phyloP scores from a whole-genome alignment of 2,888 invertebrate species.

The Drosophila paranaensis region DNA sequence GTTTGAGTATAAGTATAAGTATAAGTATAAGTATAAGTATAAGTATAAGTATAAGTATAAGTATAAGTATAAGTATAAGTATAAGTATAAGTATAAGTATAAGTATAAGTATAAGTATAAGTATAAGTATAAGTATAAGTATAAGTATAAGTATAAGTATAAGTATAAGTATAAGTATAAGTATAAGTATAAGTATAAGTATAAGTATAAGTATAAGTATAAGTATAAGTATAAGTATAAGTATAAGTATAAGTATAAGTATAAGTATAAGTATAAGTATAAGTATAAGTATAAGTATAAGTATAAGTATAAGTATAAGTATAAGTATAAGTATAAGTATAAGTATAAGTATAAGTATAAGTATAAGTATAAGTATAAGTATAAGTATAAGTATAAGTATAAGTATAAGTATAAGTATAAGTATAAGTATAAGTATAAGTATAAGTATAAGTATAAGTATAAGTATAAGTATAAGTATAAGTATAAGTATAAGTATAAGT shows the following conservation, averaged over 20 bases:
- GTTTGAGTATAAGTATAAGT: background rate
- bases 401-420: constrained; percentile 5
- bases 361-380: constrained; percentile 9
- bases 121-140: constrained; percentile 15
- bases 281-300: constrained; percentile 17
- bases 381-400: constrained; percentile 9
- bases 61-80: background rate
- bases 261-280: constrained; percentile 13
- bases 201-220: constrained; percentile 19
- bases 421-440: constrained; percentile 2
- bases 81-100: background rate
- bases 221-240: constrained; percentile 19
- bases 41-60: background rate
- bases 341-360: constrained; percentile 13
- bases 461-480: constrained; percentile 1
- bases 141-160: constrained; percentile 16
- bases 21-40: background rate
- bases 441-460: constrained; percentile 2
- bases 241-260: constrained; percentile 14
- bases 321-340: constrained; percentile 11
- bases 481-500: background rate
- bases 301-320: constrained; percentile 11
- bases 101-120: constrained; percentile 12
- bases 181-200: constrained; percentile 10
- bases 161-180: constrained; percentile 13